Evolutionary conservation across 2,113 vertebrate genomes (phyloP), one percentile per base, ranked within the genome.

Genomic region (Ploceus nigricollis): DNA sequence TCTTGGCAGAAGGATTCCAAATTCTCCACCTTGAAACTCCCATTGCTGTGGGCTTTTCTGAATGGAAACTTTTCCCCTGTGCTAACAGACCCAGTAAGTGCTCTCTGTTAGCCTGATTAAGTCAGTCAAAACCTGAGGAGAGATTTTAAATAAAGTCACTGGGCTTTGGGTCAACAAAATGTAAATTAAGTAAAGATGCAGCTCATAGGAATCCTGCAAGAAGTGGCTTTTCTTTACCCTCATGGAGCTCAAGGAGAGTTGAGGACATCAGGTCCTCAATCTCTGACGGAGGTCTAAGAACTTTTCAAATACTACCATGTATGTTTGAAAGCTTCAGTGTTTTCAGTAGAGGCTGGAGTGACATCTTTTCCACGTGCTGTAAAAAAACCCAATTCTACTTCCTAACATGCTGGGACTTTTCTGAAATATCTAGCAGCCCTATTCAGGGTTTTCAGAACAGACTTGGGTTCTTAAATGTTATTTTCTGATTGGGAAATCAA

Each of bases 91-190:
- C 35, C 60, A 66, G 20, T 10, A 53, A 65, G 50, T 83, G 54
- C 58, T 96, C 68, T 58, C 82, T 82, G 51, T 77, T 65, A 94
- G 64, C 88, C 92, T 86, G 66, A 90, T 95, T 76, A 58, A 87
- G 51, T 93, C 89, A 69, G 50, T 85, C 73, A 94, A 86, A 93
- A 94, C 65, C 66, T 33, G 35, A 37, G 28, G 28, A 61, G 83
- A 72, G 61, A 92, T 87, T 93, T 75, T 44, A 64, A 80, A 72
- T 81, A 42, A 80, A 82, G 86, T 89, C 35, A 68, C 40, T 31
- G 15, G 30, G 47, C 71, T 87, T 73, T 86, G 44, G 51, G 65
- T 87, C 61, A 94, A 72, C 61, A 94, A 92, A 90, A 71, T 40
- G 7, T 71, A 87, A 84, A 91, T 92, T 24, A 88, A 82, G 24